Evolutionary conservation across 2,113 vertebrate species (phyloP).

Genomic region (Anoura caudifer): DNA sequence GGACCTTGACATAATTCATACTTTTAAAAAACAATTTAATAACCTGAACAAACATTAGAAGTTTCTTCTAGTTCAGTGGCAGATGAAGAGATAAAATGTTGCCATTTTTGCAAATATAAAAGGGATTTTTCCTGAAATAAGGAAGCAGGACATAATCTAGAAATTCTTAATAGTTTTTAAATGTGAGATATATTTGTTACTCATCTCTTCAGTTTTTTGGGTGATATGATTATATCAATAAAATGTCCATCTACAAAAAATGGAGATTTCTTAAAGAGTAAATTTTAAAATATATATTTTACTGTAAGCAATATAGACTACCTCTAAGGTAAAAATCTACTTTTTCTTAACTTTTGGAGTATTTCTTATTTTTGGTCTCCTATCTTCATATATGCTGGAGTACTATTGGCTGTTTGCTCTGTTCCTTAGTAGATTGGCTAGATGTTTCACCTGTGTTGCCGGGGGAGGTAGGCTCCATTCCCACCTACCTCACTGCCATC

Average conservation of each 20-base stretch:
- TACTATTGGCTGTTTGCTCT: too few species aligned
- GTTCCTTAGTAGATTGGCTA: too few species aligned
- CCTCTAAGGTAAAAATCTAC: neutral
- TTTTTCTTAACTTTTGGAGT: neutral
- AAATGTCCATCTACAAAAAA: neutral
- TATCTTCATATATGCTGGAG: too few species aligned
- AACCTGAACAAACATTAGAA: neutral
- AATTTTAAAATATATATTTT: neutral
- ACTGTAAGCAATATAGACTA: neutral
- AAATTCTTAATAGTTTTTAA: neutral
- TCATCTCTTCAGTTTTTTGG: neutral
- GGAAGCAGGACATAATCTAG: neutral
- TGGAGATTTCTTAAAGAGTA: neutral
- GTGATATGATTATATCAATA: neutral
- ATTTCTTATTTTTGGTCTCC: too few species aligned
- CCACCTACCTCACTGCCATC: too few species aligned
- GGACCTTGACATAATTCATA: neutral
- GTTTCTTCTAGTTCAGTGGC: neutral
- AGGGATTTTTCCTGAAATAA: neutral
- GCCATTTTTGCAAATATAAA: neutral
- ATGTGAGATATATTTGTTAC: neutral
- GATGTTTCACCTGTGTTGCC: too few species aligned
- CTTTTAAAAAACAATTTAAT: conserved; percentile 32
- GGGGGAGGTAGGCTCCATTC: too few species aligned
- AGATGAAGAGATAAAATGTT: neutral